A percentile compares a stretch with the other conserved stretches of the same genome.
Evolutionary conservation across 2,797 vertebrate genomes (phyloP).

Genomic region (Paguma larvata): DNA sequence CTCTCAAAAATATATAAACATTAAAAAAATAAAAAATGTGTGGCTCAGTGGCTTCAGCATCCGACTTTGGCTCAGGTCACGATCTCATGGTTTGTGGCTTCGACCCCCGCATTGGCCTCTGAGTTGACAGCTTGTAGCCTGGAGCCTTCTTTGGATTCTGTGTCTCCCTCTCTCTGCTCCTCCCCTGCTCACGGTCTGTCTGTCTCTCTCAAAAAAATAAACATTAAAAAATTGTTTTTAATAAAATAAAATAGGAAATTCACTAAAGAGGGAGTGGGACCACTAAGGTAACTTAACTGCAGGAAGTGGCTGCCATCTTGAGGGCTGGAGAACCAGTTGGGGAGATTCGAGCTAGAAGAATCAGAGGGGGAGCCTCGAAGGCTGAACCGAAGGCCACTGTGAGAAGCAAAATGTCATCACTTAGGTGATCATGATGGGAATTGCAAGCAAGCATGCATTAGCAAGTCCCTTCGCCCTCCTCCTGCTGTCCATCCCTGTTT

Average conservation of each 20-base stretch:
- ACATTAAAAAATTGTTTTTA: no score
- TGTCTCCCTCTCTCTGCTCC: no score
- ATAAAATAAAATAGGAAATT: neutral
- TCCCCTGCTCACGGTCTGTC: no score
- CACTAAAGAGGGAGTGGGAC: neutral
- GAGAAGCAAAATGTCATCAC: neutral
- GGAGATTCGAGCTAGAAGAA: neutral
- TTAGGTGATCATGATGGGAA: neutral
- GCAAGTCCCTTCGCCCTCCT: neutral
- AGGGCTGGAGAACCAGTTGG: neutral
- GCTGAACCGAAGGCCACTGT: neutral
- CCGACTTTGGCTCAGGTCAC: no score
- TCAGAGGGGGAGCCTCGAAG: neutral
- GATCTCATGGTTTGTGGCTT: no score
- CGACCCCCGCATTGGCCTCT: no score
- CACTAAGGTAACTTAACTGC: neutral
- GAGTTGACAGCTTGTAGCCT: no score
- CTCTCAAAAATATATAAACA: no score
- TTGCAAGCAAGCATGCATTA: neutral
- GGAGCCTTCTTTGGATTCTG: no score
- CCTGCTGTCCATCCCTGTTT: neutral
- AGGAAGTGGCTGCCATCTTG: neutral
- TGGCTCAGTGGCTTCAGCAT: no score
- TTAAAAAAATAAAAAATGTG: no score
- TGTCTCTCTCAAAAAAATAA: no score